Conservation (phyloP, 2,888 invertebrate genomes). For the Scaptomyza cyrtandrae region DNA sequence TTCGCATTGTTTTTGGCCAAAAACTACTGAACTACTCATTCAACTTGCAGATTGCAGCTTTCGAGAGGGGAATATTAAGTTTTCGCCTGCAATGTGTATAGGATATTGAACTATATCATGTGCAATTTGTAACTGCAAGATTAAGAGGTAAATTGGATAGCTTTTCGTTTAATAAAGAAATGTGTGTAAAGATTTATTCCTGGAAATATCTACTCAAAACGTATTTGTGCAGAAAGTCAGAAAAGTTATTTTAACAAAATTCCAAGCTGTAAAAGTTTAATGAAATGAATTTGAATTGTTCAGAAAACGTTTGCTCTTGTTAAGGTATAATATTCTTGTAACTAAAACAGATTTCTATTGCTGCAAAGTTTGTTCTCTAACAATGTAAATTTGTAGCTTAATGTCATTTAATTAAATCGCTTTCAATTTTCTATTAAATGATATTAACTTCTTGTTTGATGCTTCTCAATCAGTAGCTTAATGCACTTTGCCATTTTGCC, state of each 20-base stretch:
- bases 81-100: neutral
- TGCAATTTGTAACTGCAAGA: neutral
- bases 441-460: neutral
- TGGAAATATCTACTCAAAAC: neutral
- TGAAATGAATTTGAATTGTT: too few species aligned
- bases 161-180: neutral
- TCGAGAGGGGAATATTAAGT: neutral
- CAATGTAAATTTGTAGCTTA: neutral
- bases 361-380: too few species aligned
- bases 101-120: neutral
- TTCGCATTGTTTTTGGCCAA: slow-evolving; percentile 36
- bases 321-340: too few species aligned
- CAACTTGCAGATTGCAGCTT: slow-evolving; percentile 1
- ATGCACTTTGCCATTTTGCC: slow-evolving; percentile 1
- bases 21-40: slow-evolving; percentile 4
- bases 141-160: slow-evolving; percentile 12
- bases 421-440: neutral
- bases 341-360: too few species aligned
- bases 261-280: too few species aligned
- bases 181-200: neutral
- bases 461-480: slow-evolving; percentile 3
- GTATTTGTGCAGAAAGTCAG: too few species aligned
- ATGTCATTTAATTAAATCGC: neutral
- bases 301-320: too few species aligned
- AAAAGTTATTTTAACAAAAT: too few species aligned